These are phyloP conservation scores for Thalpophila matura DNA, from an alignment of 2,888 invertebrate species.

Conservation along the genomic window DNA sequence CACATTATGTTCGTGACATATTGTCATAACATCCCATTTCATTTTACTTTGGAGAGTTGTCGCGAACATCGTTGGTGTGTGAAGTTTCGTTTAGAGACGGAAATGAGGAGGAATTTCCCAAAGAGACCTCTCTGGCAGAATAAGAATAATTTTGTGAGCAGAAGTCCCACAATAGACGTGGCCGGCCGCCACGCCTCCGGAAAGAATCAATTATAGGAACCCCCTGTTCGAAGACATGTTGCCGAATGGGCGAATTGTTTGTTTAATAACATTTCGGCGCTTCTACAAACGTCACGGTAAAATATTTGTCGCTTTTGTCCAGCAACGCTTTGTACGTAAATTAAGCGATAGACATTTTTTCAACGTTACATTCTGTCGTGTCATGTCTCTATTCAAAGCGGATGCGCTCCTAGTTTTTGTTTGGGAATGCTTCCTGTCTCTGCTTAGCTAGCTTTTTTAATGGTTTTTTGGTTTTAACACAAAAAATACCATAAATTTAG, in stretches of 20 bases:
- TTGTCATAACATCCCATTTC: slow-evolving; percentile 88
- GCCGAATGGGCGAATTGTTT: slow-evolving; percentile 90
- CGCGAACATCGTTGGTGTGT: slow-evolving; percentile 80
- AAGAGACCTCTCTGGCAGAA: slow-evolving; percentile 78
- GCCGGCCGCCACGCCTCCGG: slow-evolving; percentile 84
- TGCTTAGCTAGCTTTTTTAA: slow-evolving; percentile 78
- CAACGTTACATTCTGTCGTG: slow-evolving; percentile 76
- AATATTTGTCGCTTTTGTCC: slow-evolving; percentile 85
- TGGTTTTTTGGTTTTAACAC: slow-evolving; percentile 77
- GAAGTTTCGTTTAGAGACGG: slow-evolving; percentile 85
- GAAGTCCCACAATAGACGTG: slow-evolving; percentile 78
- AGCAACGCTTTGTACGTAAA: slow-evolving; percentile 81
- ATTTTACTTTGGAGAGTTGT: slow-evolving; percentile 85
- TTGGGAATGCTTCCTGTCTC: slow-evolving; percentile 81
- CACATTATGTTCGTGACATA: slow-evolving; percentile 79
- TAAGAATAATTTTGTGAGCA: slow-evolving; percentile 85
- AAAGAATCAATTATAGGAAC: slow-evolving; percentile 89
- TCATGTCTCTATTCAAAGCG: slow-evolving; percentile 83
- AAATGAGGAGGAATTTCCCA: slow-evolving; percentile 87
- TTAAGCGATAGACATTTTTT: slow-evolving; percentile 82
- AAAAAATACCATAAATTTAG: slow-evolving; percentile 78
- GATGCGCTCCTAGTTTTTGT: slow-evolving; percentile 84
- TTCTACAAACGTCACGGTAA: slow-evolving; percentile 85
- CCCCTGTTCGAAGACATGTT: slow-evolving; percentile 82
- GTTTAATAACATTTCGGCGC: slow-evolving; percentile 89